phyloP scores from a whole-genome alignment of 2,113 vertebrate species.

The Osmerus mordax region DNA sequence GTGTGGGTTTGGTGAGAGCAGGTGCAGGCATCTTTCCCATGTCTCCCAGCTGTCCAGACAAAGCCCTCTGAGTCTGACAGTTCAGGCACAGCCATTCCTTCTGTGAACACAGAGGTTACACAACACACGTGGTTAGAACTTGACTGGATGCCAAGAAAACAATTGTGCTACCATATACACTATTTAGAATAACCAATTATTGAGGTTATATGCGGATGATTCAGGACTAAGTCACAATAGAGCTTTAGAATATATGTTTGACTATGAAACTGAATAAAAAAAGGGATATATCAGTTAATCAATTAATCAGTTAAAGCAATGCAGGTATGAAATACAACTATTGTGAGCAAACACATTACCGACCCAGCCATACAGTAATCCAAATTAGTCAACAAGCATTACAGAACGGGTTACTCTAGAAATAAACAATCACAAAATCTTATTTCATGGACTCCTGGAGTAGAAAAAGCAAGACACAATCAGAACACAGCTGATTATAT shows the following conservation, averaged over 20 bases:
- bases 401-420: no score
- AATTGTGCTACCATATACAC: not conserved
- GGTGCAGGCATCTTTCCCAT: constrained; percentile 62
- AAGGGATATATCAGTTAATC: not conserved
- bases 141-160: not conserved
- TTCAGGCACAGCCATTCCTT: constrained; percentile 96
- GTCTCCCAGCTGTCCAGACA: constrained; percentile 83
- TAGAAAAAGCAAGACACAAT: constrained; percentile 15
- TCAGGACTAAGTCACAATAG: not conserved
- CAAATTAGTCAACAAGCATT: no score
- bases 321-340: not conserved
- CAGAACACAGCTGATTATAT: constrained; percentile 14
- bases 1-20: constrained; percentile 31
- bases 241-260: not conserved
- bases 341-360: not conserved
- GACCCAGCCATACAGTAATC: no score
- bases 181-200: not conserved
- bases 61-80: constrained; percentile 91
- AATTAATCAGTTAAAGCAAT: not conserved
- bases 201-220: not conserved
- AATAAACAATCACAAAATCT: not conserved
- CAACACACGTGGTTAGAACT: not conserved
- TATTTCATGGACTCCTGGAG: not conserved
- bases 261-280: not conserved
- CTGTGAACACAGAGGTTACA: constrained; percentile 60